Evolutionary conservation across 1,140 invertebrate species (phyloP), one percentile per base, ranked within the genome.

Genomic region (Lutraria rhynchaena): DNA sequence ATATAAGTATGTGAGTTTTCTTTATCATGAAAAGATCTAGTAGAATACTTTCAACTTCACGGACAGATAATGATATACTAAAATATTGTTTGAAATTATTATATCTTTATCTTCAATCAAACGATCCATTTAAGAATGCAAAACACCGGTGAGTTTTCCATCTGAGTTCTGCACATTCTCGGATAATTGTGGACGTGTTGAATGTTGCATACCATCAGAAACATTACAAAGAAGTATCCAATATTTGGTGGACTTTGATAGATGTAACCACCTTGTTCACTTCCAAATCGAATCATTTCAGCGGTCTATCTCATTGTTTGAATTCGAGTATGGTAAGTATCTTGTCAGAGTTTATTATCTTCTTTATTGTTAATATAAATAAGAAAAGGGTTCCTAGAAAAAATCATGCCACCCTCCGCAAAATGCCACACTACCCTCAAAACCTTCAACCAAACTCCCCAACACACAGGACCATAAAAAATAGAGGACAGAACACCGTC

Each of bases 271-370:
- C 27, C 1, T 65, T 17, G 2, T 65, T 24, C 41, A 65, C 9
- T 24, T 65, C 1, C 41, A 17, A 17, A 65, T 65, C 19, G 61
- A 65, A 22, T 44, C 61, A 15, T 65, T 65, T 22, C 22, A 22
- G 17, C 5, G 61, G 37, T 44, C 35, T 7, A 24, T 65, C 3
- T 65, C 61, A 4, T 33, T 65, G 29, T 65, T 29, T 44, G 61
- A 65, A 24, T 65, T 44, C 46, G 37, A 65, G 27, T 65, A 65
- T 15, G 61, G 61, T 65, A 65, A 41, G 13, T 27, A 58, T 27
- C 31, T 58, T n/a, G 4, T 11, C 9, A 49, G 44, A 11, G 11
- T 49, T 11, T 19, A 49, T 11, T 19, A 49, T 19, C 11, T n/a
- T n/a, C n/a, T n/a, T n/a, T n/a, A n/a, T n/a, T 11, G 19, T 49